These are phyloP conservation scores for Drosophila lacertosa DNA, from an alignment of 1,140 invertebrate genomes.

Conservation along the genomic window DNA sequence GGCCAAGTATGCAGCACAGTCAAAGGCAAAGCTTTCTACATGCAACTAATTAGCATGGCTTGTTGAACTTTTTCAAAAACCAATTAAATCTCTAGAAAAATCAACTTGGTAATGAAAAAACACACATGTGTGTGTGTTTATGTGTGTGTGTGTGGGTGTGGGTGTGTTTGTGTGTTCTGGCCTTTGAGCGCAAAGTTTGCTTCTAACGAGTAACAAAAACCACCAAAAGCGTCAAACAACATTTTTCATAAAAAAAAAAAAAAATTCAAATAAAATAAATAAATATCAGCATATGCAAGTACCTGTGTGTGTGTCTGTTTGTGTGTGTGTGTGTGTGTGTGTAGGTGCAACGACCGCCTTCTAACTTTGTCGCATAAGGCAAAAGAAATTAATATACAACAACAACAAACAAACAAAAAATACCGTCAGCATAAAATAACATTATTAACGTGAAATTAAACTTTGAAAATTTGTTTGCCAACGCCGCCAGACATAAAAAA, in stretches of 20 bases:
- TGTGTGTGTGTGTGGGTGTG: constrained; percentile 13
- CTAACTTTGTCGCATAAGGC: constrained; percentile 45
- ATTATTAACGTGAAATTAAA: constrained; percentile 81
- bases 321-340: background rate
- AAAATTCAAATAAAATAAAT: constrained; percentile 33
- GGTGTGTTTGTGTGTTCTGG: background rate
- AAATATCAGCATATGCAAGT: background rate
- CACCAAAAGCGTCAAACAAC: constrained; percentile 34
- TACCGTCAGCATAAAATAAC: constrained; percentile 60
- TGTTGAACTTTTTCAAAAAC: constrained; percentile 81
- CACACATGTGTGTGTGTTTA: constrained; percentile 24
- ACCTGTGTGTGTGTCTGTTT: constrained; percentile 6
- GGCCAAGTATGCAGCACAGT: constrained; percentile 35
- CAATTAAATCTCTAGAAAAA: constrained; percentile 64
- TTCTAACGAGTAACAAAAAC: constrained; percentile 25
- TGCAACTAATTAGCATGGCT: constrained; percentile 77
- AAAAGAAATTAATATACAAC: constrained; percentile 33
- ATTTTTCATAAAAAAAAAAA: constrained; percentile 15
- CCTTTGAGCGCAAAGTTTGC: constrained; percentile 71
- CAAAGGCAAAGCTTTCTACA: constrained; percentile 66
- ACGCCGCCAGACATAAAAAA: constrained; percentile 35
- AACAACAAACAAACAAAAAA: constrained; percentile 14
- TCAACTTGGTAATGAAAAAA: constrained; percentile 73
- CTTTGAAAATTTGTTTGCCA: constrained; percentile 67
- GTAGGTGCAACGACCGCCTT: constrained; percentile 24